These are phyloP conservation scores for Drosophila flavopinicola DNA, from an alignment of 2,888 invertebrate genomes.

Conservation along the genomic window DNA sequence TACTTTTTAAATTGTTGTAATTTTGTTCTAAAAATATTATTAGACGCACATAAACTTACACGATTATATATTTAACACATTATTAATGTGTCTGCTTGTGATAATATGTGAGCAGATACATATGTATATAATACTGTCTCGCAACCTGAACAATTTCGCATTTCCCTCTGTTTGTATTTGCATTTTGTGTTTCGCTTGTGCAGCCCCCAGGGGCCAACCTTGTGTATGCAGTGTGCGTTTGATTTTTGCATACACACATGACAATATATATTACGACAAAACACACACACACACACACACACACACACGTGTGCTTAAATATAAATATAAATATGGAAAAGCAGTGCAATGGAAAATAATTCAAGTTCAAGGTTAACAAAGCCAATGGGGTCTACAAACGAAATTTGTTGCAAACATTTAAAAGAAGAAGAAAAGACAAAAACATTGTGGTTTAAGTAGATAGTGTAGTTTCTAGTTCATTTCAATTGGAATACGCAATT, in stretches of 20 bases:
- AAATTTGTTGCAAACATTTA: neutral
- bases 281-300: neutral
- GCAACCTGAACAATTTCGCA: neutral
- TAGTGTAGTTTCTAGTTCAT: too few species aligned
- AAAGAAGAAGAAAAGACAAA: neutral
- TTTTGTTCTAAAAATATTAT: neutral
- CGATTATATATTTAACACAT: too few species aligned
- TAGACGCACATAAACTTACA: neutral
- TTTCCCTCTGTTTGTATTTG: conserved; percentile 17
- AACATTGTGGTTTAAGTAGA: too few species aligned
- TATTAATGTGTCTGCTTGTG: conserved; percentile 1
- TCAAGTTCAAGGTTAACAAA: conserved; percentile 71
- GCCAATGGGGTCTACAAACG: conserved; percentile 12
- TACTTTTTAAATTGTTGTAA: too few species aligned
- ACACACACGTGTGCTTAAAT: conserved; percentile 8
- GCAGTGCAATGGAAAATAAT: conserved; percentile 57
- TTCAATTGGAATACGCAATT: too few species aligned
- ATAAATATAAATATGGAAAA: conserved; percentile 41
- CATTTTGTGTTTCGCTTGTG: conserved; percentile 23
- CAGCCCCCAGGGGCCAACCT: conserved; percentile 25
- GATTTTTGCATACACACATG: conserved; percentile 24
- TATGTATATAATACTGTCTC: neutral
- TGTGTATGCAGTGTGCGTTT: conserved; percentile 23
- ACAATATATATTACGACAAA: conserved; percentile 24
- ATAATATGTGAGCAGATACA: neutral